Conservation (phyloP, 2,113 vertebrate genomes). For the Melanostigma gelatinosum region DNA sequence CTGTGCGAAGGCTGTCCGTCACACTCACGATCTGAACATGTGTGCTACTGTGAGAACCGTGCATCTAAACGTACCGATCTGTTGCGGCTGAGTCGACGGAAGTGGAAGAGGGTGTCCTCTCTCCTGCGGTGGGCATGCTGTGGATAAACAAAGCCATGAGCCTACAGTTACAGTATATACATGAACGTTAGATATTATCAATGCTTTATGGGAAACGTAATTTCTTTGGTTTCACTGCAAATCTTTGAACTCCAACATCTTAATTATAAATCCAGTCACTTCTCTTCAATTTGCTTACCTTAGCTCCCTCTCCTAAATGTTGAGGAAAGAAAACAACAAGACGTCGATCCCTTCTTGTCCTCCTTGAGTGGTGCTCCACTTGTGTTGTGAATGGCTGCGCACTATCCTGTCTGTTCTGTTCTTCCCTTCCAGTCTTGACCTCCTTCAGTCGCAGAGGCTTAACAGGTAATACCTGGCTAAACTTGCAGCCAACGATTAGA, state of each 20-base stretch:
- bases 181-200: neutral
- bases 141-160: neutral
- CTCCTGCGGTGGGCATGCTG: slow-evolving; percentile 70
- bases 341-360: neutral
- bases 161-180: neutral
- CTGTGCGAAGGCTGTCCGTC: neutral
- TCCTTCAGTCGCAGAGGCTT: slow-evolving; percentile 59
- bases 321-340: neutral
- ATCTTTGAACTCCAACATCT: neutral
- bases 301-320: neutral
- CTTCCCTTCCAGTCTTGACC: slow-evolving; percentile 32
- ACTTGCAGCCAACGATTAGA: slow-evolving; percentile 53
- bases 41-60: neutral
- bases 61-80: slow-evolving; percentile 49
- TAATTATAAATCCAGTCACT: neutral
- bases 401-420: neutral
- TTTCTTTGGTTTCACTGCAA: neutral
- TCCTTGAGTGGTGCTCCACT: neutral
- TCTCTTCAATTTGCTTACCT: slow-evolving; percentile 39
- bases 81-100: slow-evolving; percentile 52
- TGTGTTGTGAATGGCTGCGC: slow-evolving; percentile 18
- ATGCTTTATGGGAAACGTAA: neutral
- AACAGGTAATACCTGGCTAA: slow-evolving; percentile 58
- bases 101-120: slow-evolving; percentile 50
- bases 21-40: neutral